phyloP scores from a whole-genome alignment of 1,140 invertebrate genomes.

The Pogonus chalceus region DNA sequence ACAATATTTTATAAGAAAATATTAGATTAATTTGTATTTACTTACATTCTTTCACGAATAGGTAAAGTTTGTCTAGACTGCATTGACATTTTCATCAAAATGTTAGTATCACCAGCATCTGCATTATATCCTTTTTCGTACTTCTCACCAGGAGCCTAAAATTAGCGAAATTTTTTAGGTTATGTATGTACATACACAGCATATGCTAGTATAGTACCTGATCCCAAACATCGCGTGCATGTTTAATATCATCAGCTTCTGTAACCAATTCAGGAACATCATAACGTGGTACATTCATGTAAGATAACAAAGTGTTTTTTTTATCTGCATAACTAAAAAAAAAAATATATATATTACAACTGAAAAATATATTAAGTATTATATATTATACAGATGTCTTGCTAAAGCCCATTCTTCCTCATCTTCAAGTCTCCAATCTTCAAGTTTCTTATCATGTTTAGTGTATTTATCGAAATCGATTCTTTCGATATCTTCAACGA shows the following conservation, averaged over 20 bases:
- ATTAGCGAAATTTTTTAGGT: conserved; percentile 13
- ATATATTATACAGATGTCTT: conserved; percentile 34
- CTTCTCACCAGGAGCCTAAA: conserved; percentile 42
- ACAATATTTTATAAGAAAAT: no score
- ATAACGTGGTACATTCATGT: conserved; percentile 44
- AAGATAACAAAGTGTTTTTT: conserved; percentile 44
- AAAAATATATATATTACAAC: conserved; percentile 12
- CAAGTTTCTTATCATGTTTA: conserved; percentile 49
- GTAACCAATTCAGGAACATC: conserved; percentile 53
- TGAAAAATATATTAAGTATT: neutral
- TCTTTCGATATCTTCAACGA: conserved; percentile 78
- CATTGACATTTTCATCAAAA: conserved; percentile 36
- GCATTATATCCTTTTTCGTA: conserved; percentile 45
- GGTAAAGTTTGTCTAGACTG: conserved; percentile 25
- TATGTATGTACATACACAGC: conserved; percentile 1
- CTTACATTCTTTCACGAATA: conserved; percentile 18
- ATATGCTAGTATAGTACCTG: conserved; percentile 29
- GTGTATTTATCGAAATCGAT: conserved; percentile 59
- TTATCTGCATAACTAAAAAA: conserved; percentile 46
- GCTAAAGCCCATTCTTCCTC: conserved; percentile 50
- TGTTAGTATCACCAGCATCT: conserved; percentile 39
- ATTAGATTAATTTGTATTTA: no score
- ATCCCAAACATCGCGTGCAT: conserved; percentile 33
- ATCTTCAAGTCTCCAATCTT: conserved; percentile 60
- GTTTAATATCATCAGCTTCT: conserved; percentile 40